Conservation (phyloP, 1,140 invertebrate genomes). For the Pseudomyrmex dendroicus region DNA sequence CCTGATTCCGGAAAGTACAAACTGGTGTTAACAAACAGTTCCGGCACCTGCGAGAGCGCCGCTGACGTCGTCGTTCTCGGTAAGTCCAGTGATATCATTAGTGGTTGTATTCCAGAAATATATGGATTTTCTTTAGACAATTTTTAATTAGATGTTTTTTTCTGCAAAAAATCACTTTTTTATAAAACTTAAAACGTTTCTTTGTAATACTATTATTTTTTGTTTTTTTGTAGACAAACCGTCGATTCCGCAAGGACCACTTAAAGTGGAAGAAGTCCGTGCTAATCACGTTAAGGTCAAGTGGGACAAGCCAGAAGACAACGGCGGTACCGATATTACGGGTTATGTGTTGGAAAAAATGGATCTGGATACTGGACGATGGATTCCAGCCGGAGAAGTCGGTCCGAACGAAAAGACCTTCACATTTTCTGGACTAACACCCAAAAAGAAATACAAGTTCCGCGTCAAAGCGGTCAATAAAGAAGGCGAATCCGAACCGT, state of each 20-base stretch:
- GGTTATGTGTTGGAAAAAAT: conserved; percentile 99
- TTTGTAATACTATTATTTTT: conserved; percentile 4
- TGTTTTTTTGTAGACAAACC: conserved; percentile 90
- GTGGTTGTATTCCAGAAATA: not conserved
- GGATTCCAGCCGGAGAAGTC: conserved; percentile 96
- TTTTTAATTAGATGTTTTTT: not conserved
- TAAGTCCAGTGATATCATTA: conserved; percentile 78
- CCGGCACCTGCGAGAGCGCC: conserved; percentile 92
- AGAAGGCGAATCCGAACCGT: conserved; percentile 98
- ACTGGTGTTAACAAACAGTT: conserved; percentile 92
- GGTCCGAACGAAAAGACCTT: conserved; percentile 93
- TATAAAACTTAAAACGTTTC: not conserved
- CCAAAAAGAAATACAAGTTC: conserved; percentile 99
- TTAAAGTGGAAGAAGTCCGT: conserved; percentile 94
- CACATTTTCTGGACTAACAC: conserved; percentile 96
- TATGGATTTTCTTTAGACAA: not conserved
- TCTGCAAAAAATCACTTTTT: not conserved
- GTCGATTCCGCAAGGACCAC: conserved; percentile 92
- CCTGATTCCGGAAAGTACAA: conserved; percentile 96
- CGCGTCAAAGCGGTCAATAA: conserved; percentile 99
- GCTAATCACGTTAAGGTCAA: conserved; percentile 96
- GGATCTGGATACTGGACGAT: conserved; percentile 96
- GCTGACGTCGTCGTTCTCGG: conserved; percentile 95
- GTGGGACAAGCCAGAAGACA: conserved; percentile 98
- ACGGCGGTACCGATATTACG: conserved; percentile 96